Evolutionary conservation across 2,797 vertebrate species (phyloP).

Genomic region (Coranthus polyacanthus): DNA sequence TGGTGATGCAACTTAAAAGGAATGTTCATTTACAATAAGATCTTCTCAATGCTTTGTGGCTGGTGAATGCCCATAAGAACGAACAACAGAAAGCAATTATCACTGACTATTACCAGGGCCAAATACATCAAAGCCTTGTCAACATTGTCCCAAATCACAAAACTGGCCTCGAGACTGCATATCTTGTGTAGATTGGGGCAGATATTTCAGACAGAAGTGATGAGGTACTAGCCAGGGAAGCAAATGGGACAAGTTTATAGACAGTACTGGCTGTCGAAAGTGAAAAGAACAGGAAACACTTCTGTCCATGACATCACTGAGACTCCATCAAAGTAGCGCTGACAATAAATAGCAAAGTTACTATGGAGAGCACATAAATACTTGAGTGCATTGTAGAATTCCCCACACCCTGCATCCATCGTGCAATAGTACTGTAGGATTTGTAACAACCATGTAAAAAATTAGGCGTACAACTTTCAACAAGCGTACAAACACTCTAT

Average conservation of each 20-base stretch:
- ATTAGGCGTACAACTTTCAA: background rate
- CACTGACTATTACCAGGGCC: conserved; percentile 38
- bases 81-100: conserved; percentile 62
- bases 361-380: conserved; percentile 55
- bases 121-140: conserved; percentile 53
- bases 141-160: conserved; percentile 41
- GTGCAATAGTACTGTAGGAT: conserved; percentile 7
- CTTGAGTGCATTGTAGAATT: background rate
- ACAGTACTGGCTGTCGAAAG: conserved; percentile 14
- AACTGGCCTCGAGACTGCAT: conserved; percentile 26
- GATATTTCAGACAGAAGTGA: conserved; percentile 58
- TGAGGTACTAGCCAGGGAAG: conserved; percentile 39
- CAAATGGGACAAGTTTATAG: conserved; percentile 59
- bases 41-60: conserved; percentile 39
- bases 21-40: conserved; percentile 71
- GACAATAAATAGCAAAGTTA: conserved; percentile 41
- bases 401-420: conserved; percentile 17
- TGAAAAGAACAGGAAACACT: conserved; percentile 56
- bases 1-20: conserved; percentile 58
- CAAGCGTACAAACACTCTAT: background rate
- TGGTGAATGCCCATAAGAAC: conserved; percentile 47
- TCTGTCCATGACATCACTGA: conserved; percentile 49
- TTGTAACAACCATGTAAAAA: no score
- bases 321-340: conserved; percentile 37
- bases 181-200: conserved; percentile 60